phyloP scores from a whole-genome alignment of 1,140 invertebrate species.

The Propsilocerus akamusi region DNA sequence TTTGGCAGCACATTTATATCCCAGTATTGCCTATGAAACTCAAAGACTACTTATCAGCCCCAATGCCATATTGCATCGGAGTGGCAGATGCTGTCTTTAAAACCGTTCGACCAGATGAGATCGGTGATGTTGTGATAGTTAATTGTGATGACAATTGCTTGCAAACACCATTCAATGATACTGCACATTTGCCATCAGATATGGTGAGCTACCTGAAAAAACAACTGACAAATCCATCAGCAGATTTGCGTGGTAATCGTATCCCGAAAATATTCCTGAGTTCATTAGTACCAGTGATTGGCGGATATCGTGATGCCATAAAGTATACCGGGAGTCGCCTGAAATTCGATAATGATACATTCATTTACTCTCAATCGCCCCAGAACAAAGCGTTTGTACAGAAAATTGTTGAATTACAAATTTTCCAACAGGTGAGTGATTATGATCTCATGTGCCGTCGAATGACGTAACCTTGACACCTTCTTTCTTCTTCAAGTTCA shows the following conservation, averaged over 20 bases:
- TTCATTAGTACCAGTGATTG: constrained; percentile 78
- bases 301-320: constrained; percentile 82
- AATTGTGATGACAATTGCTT: constrained; percentile 78
- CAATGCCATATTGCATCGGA: constrained; percentile 91
- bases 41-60: constrained; percentile 78
- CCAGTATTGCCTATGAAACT: constrained; percentile 74
- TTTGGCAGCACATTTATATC: constrained; percentile 96
- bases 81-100: constrained; percentile 66
- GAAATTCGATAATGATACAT: constrained; percentile 34
- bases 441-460: background rate
- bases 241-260: constrained; percentile 58
- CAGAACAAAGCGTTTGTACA: constrained; percentile 73
- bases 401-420: constrained; percentile 83
- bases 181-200: constrained; percentile 66
- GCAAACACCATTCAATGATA: constrained; percentile 71
- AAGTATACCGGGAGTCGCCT: constrained; percentile 57
- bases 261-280: constrained; percentile 79
- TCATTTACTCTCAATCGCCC: constrained; percentile 61
- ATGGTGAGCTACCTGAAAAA: constrained; percentile 46
- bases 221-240: constrained; percentile 43
- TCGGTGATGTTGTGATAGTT: constrained; percentile 81
- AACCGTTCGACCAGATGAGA: constrained; percentile 36
- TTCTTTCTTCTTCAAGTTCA: constrained; percentile 45
- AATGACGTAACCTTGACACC: background rate
- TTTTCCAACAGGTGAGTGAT: constrained; percentile 66